These are phyloP conservation scores for Ciconia boyciana DNA, from an alignment of 2,113 vertebrate species.

Conservation along the genomic window DNA sequence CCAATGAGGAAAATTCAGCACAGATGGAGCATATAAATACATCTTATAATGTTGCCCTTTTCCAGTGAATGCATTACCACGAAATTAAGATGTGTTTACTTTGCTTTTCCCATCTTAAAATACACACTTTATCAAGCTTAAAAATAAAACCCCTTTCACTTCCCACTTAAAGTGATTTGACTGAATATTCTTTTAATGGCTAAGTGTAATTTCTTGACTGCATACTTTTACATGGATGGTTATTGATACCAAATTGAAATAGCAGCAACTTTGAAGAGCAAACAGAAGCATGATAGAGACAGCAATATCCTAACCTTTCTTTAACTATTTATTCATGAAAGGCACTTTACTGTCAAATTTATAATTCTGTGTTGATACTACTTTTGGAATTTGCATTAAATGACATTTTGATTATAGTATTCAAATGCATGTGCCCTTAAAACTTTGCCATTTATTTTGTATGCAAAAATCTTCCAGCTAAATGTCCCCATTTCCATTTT, in stretches of 20 bases:
- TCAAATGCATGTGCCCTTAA: slow-evolving; percentile 66
- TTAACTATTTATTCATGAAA: slow-evolving; percentile 59
- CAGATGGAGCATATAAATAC: not conserved
- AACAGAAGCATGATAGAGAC: not conserved
- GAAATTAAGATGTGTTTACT: not conserved
- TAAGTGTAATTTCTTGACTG: not conserved
- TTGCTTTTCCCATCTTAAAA: not conserved
- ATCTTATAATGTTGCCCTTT: not conserved
- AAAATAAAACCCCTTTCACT: not conserved
- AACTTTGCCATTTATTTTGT: slow-evolving; percentile 60
- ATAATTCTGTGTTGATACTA: slow-evolving; percentile 56
- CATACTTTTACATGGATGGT: not conserved
- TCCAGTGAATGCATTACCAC: not conserved
- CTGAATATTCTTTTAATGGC: not conserved
- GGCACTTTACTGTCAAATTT: slow-evolving; percentile 36
- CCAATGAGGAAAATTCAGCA: not conserved
- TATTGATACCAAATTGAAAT: not conserved
- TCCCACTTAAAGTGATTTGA: not conserved
- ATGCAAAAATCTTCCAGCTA: slow-evolving; percentile 58
- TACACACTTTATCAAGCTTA: not conserved
- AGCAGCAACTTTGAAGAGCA: not conserved
- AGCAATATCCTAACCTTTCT: slow-evolving; percentile 30
- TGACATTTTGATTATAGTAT: slow-evolving; percentile 72
- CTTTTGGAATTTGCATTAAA: slow-evolving; percentile 67
- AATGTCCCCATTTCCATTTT: slow-evolving; percentile 64